Base-by-base conservation (phyloP, 2,888 invertebrate genomes). In the Tortrix viridana region DNA sequence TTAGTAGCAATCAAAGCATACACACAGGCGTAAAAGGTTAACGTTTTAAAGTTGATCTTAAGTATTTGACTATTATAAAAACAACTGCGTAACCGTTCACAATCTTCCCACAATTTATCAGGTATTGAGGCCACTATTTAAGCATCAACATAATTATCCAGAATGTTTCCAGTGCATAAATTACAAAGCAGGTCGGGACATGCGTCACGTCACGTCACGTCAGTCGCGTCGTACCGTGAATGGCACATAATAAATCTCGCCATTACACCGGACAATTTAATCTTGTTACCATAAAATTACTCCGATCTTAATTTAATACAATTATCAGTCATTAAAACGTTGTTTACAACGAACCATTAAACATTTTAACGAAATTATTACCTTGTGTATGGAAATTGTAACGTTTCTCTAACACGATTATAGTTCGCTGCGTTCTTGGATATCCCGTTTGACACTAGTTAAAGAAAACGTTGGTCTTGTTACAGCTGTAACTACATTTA, bases 281-380 rank as follows among this genome's bases (percentile, higher is more conserved):
- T 72, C 73, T 72, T 72, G 73, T 74, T 73, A 73, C 71, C 71
- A 68, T 68, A 67, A 67, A 72, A 73, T 72, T 70, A 70, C 69
- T 47, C 60, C 66, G 68, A 67, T 46, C 47, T 61, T 71, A 73
- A 71, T 56, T 61, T 71, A 73, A 71, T 71, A 63, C 70, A 70
- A 69, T 75, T 74, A 76, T 76, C 71, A 72, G 70, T 72, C 70
- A 74, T 73, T 75, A 74, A 73, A 69, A 62, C 69, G 71, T 69
- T 73, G 72, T 71, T 73, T 73, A 74, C 73, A 69, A 72, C 71
- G 69, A 71, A 73, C 67, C 67, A 65, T 60, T 66, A 48, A 59
- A 62, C 46, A 62, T 56, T 53, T 57, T 58, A 48, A 48, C 6
- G 53, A 58, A 53, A 63, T 57, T 44, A 26, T 52, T 16, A 23